These are phyloP conservation scores for Agriopis marginaria DNA, from an alignment of 2,888 invertebrate species.

Conservation along the genomic window DNA sequence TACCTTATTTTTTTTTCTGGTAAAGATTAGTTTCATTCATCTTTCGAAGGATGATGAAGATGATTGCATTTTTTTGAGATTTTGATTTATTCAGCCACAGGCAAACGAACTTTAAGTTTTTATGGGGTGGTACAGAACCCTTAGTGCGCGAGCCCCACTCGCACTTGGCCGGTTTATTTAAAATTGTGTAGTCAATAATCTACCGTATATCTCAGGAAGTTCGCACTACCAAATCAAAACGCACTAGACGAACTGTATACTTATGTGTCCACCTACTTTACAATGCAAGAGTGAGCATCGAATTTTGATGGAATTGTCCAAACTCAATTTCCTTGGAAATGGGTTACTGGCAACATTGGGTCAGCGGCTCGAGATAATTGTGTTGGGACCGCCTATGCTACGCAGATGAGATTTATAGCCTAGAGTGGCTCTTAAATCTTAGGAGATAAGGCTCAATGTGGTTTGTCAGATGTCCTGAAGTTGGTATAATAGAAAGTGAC, in stretches of 20 bases:
- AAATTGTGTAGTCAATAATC: background rate
- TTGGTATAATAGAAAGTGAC: too few relatives aligned
- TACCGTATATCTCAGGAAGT: background rate
- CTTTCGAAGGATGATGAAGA: too few relatives aligned
- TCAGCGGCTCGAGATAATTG: constrained; percentile 72
- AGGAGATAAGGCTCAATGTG: constrained; percentile 31
- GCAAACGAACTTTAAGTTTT: too few relatives aligned
- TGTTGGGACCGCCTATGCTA: constrained; percentile 70
- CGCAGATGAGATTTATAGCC: constrained; percentile 42
- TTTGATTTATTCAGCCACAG: too few relatives aligned
- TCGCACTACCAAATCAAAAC: constrained; percentile 16
- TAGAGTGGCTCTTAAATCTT: constrained; percentile 46
- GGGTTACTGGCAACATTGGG: constrained; percentile 76
- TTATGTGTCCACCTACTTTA: constrained; percentile 58
- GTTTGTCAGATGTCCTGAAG: background rate
- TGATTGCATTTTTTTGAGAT: too few relatives aligned
- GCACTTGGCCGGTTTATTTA: too few relatives aligned
- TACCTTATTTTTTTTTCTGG: too few relatives aligned
- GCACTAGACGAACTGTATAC: background rate
- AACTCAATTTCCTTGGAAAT: constrained; percentile 83
- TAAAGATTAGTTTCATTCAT: too few relatives aligned
- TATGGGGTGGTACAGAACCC: too few relatives aligned
- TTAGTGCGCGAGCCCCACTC: too few relatives aligned
- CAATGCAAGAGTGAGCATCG: constrained; percentile 78
- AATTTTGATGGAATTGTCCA: constrained; percentile 82